Base-by-base conservation (phyloP, 1,140 invertebrate species). In the Drosophila aff. region DNA sequence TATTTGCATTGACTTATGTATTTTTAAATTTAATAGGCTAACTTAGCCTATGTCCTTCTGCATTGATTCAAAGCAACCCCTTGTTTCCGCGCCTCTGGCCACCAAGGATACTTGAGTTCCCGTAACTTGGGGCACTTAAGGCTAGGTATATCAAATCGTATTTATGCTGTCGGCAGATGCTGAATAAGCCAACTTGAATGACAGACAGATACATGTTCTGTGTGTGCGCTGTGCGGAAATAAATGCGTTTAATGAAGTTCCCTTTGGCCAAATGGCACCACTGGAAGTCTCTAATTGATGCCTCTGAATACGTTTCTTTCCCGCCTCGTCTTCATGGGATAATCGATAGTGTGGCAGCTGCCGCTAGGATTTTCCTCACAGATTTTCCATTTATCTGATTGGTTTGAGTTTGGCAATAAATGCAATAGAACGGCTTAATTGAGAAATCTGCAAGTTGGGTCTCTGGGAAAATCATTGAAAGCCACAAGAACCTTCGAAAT, bases 241-340 rank as follows among this genome's bases (percentile, higher is more conserved):
- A 85, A 82, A 74, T 62, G 49, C 65, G 74, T 71, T 85, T 86
- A 82, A 85, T 84, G 82, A 85, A 84, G 82, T 85, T 84, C 82
- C 61, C 52, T 41, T 58, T 18, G 23, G 62, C 64, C 79, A 79
- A 78, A 85, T 68, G 82, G 63, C 67, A 71, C 43, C 49, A 33
- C 52, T 61, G 68, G 68, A 72, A 86, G 65, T 71, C 58, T 82
- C 78, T 85, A 86, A 85, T 85, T 85, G 82, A 81, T 72, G 73
- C 59, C 83, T 59, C 83, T 59, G 60, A 73, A 69, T 69, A 40
- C 49, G 23, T 50, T 63, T 23, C 69, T 10, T 36, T 41, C 18
- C 53, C 5, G 23, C 10, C 61, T 18, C n/a, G n/a, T 15, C 43
- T 33, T 36, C 28, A 60, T 49, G 38, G 47, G 67, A 62, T 52